phyloP scores from a whole-genome alignment of 2,797 vertebrate species.

The Karalla daura region DNA sequence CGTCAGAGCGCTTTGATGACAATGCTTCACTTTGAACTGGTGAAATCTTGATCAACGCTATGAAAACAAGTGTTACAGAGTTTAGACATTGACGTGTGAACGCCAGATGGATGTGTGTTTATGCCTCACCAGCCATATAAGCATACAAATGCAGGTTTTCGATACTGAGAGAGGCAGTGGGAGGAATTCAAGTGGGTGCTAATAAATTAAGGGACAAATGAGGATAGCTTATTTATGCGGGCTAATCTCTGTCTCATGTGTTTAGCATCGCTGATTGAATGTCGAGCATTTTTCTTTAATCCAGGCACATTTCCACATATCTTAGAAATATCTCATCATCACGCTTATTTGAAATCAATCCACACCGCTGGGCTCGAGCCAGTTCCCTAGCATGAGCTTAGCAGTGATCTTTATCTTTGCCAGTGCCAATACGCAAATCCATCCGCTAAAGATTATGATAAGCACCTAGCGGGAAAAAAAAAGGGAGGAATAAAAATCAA shows the following conservation, averaged over 20 bases:
- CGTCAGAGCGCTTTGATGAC: slow-evolving; percentile 54
- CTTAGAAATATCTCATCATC: slow-evolving; percentile 11
- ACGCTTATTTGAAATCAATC: slow-evolving; percentile 30
- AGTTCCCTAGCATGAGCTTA: neutral
- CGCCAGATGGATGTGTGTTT: slow-evolving; percentile 69
- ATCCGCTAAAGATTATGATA: slow-evolving; percentile 34
- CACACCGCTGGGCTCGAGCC: slow-evolving; percentile 9
- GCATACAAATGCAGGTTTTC: slow-evolving; percentile 37
- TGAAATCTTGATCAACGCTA: slow-evolving; percentile 38
- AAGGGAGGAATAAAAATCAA: slow-evolving; percentile 8
- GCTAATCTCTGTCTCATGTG: neutral
- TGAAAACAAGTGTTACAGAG: slow-evolving; percentile 49
- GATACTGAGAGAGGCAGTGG: slow-evolving; percentile 27
- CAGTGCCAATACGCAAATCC: slow-evolving; percentile 17
- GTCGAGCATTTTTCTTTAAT: slow-evolving; percentile 1
- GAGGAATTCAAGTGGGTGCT: slow-evolving; percentile 30
- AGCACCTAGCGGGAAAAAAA: slow-evolving; percentile 8
- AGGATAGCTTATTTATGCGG: slow-evolving; percentile 3
- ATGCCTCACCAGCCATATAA: slow-evolving; percentile 47
- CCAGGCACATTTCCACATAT: neutral
- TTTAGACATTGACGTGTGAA: slow-evolving; percentile 56
- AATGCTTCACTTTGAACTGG: slow-evolving; percentile 49
- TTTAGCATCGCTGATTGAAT: slow-evolving; percentile 14
- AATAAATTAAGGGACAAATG: slow-evolving; percentile 28
- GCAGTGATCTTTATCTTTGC: slow-evolving; percentile 13